Base-by-base conservation (phyloP, 2,888 invertebrate genomes). In the Napeogenes sylphis region DNA sequence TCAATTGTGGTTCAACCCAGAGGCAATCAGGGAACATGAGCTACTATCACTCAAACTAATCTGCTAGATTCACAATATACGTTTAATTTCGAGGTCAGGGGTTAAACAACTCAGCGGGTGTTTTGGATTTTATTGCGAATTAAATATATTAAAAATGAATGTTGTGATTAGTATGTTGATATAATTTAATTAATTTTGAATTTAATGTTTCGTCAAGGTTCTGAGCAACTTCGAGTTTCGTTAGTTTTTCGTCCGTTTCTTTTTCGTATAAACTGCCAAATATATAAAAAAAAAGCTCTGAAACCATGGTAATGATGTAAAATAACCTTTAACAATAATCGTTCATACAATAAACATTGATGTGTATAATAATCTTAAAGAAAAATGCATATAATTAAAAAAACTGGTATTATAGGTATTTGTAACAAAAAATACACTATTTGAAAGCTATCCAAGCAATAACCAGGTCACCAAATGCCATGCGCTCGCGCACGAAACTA, bases 401-500 rank as follows among this genome's bases (percentile, higher is more conserved):
- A 21, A 21, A 21, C 21, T 21, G 21, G 21, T 21, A 21, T 21
- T 21, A 21, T 21, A 21, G 21, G 21, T 21, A 21, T 21, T 21
- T 21, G 14, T 14, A 13, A 35, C 56, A 38, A 53, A 61, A 45
- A 57, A 45, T 42, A 45, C 58, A 53, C 42, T 60, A 64, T 35
- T 35, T 42, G 3, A 42, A 42, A 1, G 42, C 10, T 42, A 42
- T 42, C 12, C 63, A 75, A 42, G 10, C 42, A 42, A 21, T 10
- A 42, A 73, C 77, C 73, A 68, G 77, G 73, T 72, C 72, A 73
- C 64, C 60, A 74, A 76, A 76, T 76, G 75, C 75, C 75, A 73
- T 72, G 60, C 59, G 59, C 58, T 61, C 65, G 66, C 60, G 55
- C 82, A 83, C 79, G 82, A 81, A 59, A 70, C 68, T 80, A 80